These are phyloP conservation scores for Agelastica alni DNA, from an alignment of 2,888 invertebrate genomes.

Conservation along the genomic window DNA sequence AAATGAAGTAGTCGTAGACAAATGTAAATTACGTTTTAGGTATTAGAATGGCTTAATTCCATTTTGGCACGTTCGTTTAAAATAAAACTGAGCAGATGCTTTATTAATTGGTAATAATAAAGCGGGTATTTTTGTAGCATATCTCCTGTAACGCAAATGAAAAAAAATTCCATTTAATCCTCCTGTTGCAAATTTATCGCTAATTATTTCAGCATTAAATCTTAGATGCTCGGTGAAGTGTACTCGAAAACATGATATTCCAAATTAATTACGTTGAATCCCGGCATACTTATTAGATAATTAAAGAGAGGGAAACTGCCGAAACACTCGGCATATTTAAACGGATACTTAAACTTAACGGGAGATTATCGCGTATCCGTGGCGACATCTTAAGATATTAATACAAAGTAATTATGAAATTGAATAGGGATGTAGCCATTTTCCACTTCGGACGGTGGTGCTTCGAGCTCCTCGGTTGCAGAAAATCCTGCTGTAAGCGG, in stretches of 20 bases:
- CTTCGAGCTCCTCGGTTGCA: background rate
- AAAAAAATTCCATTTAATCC: conserved; percentile 19
- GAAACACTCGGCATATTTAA: conserved; percentile 36
- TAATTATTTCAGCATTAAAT: conserved; percentile 35
- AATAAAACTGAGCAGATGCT: too few relatives aligned
- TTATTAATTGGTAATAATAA: too few relatives aligned
- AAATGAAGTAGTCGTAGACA: too few relatives aligned
- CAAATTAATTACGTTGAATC: conserved; percentile 38
- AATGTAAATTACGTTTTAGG: too few relatives aligned
- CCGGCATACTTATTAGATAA: conserved; percentile 45
- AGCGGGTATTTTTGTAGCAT: too few relatives aligned
- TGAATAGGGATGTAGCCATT: conserved; percentile 38
- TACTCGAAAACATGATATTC: conserved; percentile 35
- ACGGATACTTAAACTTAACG: conserved; percentile 36
- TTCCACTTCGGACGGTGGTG: conserved; percentile 11
- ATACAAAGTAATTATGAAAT: conserved; percentile 52
- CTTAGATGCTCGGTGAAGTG: conserved; percentile 32
- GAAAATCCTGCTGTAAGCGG: background rate
- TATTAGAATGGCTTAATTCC: too few relatives aligned
- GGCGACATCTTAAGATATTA: conserved; percentile 54
- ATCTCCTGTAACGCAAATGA: background rate
- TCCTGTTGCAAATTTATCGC: conserved; percentile 29
- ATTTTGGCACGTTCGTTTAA: too few relatives aligned
- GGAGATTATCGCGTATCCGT: conserved; percentile 50
- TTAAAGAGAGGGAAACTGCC: conserved; percentile 41